Conservation (phyloP, 2,888 invertebrate genomes). For the Erynnis tages region DNA sequence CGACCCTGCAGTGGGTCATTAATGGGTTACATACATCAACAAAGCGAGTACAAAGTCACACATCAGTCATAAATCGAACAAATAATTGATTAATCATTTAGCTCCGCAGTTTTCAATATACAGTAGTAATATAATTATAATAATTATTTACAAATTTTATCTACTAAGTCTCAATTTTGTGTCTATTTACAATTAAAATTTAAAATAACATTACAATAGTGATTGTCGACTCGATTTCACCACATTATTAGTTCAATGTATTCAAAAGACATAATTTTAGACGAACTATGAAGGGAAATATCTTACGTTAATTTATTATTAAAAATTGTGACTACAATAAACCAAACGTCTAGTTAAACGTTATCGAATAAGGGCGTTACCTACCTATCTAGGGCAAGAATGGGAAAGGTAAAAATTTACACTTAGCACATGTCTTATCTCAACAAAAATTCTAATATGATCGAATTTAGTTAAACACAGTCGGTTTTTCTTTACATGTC, state of each 20-base stretch:
- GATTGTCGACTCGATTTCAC: conserved; percentile 20
- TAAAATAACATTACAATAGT: conserved; percentile 4
- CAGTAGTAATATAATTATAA: conserved; percentile 12
- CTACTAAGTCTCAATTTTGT: conserved; percentile 21
- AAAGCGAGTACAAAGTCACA: conserved; percentile 19
- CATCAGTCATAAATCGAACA: conserved; percentile 10
- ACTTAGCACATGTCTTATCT: too few species aligned
- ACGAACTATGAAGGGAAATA: too few species aligned
- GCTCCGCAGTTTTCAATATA: conserved; percentile 21
- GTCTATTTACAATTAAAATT: conserved; percentile 22
- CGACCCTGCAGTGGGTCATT: too few species aligned
- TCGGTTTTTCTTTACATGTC: too few species aligned
- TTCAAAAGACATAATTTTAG: not conserved
- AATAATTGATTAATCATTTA: conserved; percentile 7
- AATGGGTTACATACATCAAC: too few species aligned
- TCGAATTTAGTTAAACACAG: too few species aligned
- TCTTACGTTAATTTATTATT: too few species aligned
- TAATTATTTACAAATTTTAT: conserved; percentile 19
- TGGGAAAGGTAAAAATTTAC: too few species aligned
- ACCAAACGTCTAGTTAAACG: too few species aligned
- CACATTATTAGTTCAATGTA: conserved; percentile 3
- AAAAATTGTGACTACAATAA: not conserved
- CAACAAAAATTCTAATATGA: too few species aligned
- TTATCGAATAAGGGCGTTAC: too few species aligned
- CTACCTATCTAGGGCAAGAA: too few species aligned